Evolutionary conservation across 2,797 vertebrate genomes (phyloP).

Genomic region (Telmatherina bonti): DNA sequence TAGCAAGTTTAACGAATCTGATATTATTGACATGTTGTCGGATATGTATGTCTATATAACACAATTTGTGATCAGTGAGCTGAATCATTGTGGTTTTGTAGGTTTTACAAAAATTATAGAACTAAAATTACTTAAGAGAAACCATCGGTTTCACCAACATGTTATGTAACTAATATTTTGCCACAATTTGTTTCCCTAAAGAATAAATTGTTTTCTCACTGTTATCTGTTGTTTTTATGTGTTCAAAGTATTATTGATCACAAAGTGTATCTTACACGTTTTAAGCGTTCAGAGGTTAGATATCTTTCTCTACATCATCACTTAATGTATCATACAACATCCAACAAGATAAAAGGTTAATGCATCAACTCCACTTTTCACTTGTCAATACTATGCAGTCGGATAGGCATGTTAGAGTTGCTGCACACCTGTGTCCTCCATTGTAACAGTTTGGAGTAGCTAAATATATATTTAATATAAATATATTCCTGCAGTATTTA

Average conservation of each 20-base stretch:
- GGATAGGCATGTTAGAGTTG: background rate
- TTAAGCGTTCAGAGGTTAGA: slow-evolving; percentile 35
- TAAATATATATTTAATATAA: background rate
- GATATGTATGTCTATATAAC: too few species aligned
- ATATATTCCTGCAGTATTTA: background rate
- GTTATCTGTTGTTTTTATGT: background rate
- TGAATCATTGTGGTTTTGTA: background rate
- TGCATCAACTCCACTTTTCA: background rate
- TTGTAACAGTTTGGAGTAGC: background rate
- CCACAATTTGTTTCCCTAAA: background rate
- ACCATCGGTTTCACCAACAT: background rate
- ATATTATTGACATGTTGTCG: too few species aligned
- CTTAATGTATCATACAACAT: background rate
- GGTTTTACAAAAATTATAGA: background rate
- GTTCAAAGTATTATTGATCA: slow-evolving; percentile 38
- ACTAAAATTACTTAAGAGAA: background rate
- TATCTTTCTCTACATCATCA: slow-evolving; percentile 26
- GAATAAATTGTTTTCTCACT: background rate
- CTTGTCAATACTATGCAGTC: background rate
- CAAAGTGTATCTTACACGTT: slow-evolving; percentile 14
- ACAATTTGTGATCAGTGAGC: background rate
- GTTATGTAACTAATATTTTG: background rate
- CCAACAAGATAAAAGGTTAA: background rate
- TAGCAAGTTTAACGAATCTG: too few species aligned
- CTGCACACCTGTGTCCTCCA: background rate